Evolutionary conservation across 2,113 vertebrate species (phyloP).

Genomic region (Lynx canadensis): DNA sequence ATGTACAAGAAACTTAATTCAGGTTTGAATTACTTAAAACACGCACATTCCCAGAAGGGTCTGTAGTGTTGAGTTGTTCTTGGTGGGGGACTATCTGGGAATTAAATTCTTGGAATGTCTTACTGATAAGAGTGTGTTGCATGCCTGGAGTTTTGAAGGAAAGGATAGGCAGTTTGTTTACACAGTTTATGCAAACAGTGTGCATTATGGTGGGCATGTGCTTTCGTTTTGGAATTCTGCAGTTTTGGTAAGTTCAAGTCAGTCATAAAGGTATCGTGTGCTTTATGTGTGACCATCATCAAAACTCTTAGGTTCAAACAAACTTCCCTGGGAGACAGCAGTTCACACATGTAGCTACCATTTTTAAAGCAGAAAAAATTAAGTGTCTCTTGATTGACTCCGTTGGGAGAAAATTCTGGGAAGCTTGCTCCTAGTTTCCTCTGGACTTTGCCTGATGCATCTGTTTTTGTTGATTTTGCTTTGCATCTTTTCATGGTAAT

Average conservation of each 20-base stretch:
- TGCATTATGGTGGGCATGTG: not conserved
- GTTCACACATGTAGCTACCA: not conserved
- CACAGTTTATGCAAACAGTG: not conserved
- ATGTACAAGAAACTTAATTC: not conserved
- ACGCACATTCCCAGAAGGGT: not conserved
- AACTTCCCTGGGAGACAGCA: not conserved
- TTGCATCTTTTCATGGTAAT: not conserved
- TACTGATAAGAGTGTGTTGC: not conserved
- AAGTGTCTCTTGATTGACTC: not conserved
- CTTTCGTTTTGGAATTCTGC: not conserved
- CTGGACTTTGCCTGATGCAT: not conserved
- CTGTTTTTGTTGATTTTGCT: not conserved
- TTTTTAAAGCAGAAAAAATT: not conserved
- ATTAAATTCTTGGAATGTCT: not conserved
- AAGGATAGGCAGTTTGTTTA: not conserved
- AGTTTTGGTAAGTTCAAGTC: not conserved
- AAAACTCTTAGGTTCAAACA: not conserved
- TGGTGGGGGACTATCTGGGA: not conserved
- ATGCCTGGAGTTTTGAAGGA: not conserved
- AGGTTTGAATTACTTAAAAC: not conserved
- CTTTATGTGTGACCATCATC: not conserved
- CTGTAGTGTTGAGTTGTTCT: not conserved
- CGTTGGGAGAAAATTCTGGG: not conserved
- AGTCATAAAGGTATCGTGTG: not conserved
- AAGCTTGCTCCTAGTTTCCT: not conserved